phyloP scores from a whole-genome alignment of 2,797 vertebrate species.

The Aeoliscus strigatus region DNA sequence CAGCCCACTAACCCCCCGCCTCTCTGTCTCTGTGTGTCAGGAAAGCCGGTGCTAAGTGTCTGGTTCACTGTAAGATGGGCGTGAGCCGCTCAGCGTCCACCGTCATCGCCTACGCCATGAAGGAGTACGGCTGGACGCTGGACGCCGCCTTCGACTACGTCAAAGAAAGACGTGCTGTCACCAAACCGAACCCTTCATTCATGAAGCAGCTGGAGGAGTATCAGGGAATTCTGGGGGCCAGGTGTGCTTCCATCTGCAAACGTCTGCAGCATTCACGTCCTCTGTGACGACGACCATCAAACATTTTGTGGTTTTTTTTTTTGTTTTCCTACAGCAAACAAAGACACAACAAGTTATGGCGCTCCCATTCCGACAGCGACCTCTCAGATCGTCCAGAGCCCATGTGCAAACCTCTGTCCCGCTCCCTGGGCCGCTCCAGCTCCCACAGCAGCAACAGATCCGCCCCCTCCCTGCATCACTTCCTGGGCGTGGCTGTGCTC shows the following conservation, averaged over 20 bases:
- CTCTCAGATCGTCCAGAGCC: slow-evolving; percentile 83
- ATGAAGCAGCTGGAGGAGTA: slow-evolving; percentile 98
- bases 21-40: no score
- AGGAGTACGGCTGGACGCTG: slow-evolving; percentile 96
- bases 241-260: slow-evolving; percentile 63
- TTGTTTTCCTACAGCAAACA: slow-evolving; percentile 81
- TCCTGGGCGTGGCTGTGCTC: slow-evolving; percentile 77
- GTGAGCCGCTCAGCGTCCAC: slow-evolving; percentile 96
- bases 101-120: slow-evolving; percentile 97
- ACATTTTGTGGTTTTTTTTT: neutral
- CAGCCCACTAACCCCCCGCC: no score
- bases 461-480: slow-evolving; percentile 79
- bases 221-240: slow-evolving; percentile 95
- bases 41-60: slow-evolving; percentile 93
- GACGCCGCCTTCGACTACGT: slow-evolving; percentile 89
- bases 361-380: slow-evolving; percentile 93
- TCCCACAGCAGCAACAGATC: slow-evolving; percentile 74
- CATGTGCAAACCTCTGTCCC: slow-evolving; percentile 63
- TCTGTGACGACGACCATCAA: neutral
- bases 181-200: slow-evolving; percentile 96
- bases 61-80: slow-evolving; percentile 99
- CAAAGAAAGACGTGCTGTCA: slow-evolving; percentile 88
- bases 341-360: slow-evolving; percentile 95
- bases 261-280: no score
- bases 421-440: slow-evolving; percentile 54